Conservation (phyloP, 2,797 vertebrate species). For the Brachymystax lenok region DNA sequence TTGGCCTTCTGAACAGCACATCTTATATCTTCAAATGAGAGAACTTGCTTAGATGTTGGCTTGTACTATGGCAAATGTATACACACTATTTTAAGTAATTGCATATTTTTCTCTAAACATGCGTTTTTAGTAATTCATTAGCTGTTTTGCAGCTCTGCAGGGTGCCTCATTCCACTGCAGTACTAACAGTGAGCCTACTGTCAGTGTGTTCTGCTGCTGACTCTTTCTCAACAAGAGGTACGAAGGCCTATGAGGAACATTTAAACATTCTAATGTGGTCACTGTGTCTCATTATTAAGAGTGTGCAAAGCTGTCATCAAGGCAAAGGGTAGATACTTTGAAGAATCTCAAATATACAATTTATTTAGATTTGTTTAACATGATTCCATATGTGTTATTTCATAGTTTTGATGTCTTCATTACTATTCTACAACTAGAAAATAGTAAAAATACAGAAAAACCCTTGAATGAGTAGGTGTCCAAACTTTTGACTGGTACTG, state of each 20-base stretch:
- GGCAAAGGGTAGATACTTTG: no score
- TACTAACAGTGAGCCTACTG: slow-evolving; percentile 50
- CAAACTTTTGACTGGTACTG: no score
- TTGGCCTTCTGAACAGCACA: neutral
- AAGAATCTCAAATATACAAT: no score
- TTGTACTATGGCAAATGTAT: slow-evolving; percentile 28
- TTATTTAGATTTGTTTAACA: no score
- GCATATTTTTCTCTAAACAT: slow-evolving; percentile 62
- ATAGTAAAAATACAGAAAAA: no score
- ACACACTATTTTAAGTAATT: slow-evolving; percentile 47
- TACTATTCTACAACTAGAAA: no score
- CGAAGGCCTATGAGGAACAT: neutral
- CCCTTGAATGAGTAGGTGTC: no score
- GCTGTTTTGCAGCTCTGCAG: slow-evolving; percentile 57
- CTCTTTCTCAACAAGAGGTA: neutral
- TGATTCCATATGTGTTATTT: no score
- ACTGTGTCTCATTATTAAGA: neutral
- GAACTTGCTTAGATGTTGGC: slow-evolving; percentile 17
- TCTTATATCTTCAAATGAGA: neutral
- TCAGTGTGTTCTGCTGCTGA: neutral
- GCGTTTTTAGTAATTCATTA: slow-evolving; percentile 69
- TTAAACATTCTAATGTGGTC: neutral
- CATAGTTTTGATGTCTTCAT: no score
- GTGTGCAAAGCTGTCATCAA: no score
- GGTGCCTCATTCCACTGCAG: slow-evolving; percentile 59